Evolutionary conservation across 37 sponge, comb jelly and placozoan species (phyloP).

Genomic region (Ianthella basta): DNA sequence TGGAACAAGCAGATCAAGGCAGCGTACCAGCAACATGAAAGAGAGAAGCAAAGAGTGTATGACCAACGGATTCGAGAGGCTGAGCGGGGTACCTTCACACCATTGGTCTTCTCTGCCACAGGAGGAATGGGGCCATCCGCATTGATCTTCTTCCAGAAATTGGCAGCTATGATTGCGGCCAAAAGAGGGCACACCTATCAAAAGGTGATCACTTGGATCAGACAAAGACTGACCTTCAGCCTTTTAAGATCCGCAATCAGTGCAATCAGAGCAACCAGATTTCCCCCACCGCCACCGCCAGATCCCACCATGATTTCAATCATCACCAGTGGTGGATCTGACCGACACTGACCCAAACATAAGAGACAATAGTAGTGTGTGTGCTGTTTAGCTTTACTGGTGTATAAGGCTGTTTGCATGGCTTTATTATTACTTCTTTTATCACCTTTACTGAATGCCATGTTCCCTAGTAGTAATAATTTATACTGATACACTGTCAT

Average conservation of each 20-base stretch:
- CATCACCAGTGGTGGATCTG: conserved; percentile 1
- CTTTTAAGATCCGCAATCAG: too few species aligned
- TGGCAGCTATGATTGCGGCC: conserved; percentile 1
- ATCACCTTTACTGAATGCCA: too few species aligned
- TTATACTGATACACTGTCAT: too few species aligned
- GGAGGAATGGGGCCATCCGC: background rate
- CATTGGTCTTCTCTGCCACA: background rate
- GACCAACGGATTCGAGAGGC: background rate
- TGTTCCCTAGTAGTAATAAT: too few species aligned
- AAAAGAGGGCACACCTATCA: background rate
- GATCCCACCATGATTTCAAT: conserved; percentile 23
- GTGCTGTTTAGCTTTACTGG: too few species aligned
- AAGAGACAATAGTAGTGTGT: too few species aligned
- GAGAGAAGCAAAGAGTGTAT: background rate
- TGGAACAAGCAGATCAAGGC: background rate
- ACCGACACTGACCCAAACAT: background rate
- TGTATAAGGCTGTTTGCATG: too few species aligned
- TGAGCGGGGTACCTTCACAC: background rate
- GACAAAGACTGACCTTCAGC: background rate
- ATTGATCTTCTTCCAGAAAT: background rate
- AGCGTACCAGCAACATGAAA: background rate
- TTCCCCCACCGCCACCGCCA: conserved; percentile 1
- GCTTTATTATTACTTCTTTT: too few species aligned
- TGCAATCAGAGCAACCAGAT: conserved; percentile 18
- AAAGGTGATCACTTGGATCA: too few species aligned